These are phyloP conservation scores for Bos javanicus DNA, from an alignment of 2,113 vertebrate genomes.

Conservation along the genomic window DNA sequence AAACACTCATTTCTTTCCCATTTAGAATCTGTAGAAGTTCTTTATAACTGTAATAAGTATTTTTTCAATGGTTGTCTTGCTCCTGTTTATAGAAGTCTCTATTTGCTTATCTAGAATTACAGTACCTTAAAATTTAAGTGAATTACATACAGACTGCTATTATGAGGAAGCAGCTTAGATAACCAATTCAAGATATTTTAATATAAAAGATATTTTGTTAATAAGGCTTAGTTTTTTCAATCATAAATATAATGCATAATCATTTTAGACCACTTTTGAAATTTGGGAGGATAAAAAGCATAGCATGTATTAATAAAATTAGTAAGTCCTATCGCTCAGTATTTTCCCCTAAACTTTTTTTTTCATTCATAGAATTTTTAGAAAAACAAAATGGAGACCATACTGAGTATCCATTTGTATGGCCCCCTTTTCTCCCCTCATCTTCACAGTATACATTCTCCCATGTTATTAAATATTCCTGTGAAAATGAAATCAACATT, in stretches of 20 bases:
- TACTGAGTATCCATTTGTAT: background rate
- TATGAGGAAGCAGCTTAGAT: background rate
- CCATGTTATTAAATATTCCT: background rate
- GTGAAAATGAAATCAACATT: background rate
- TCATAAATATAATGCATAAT: background rate
- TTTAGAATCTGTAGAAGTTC: background rate
- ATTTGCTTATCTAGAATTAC: background rate
- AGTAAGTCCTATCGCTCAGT: background rate
- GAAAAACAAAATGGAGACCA: background rate
- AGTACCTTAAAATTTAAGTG: background rate
- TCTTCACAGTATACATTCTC: background rate
- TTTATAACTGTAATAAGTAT: background rate
- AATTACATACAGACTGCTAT: background rate
- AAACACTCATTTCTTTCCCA: background rate
- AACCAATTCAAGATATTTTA: background rate
- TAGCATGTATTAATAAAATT: background rate
- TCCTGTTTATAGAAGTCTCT: background rate
- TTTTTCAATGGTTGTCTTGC: background rate
- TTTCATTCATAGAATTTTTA: background rate
- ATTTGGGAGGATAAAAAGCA: background rate
- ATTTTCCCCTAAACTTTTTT: background rate
- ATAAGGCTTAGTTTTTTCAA: background rate
- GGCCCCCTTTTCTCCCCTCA: background rate
- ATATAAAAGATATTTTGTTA: background rate
- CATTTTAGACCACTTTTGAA: background rate